phyloP scores from a whole-genome alignment of 2,113 vertebrate genomes.

The Cyanoderma ruficeps region DNA sequence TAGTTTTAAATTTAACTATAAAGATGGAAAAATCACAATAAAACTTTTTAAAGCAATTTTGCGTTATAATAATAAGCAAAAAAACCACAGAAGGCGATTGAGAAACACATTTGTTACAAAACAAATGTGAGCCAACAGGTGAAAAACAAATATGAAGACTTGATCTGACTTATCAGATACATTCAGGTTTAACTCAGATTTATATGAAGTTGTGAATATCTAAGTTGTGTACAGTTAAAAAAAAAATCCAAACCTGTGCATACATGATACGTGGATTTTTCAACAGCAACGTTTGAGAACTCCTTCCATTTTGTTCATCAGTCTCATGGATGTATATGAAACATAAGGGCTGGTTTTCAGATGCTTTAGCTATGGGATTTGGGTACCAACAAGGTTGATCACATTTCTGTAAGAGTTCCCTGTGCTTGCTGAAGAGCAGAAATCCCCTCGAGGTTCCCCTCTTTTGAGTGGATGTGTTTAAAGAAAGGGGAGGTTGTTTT shows the following conservation, averaged over 20 bases:
- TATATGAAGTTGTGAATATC: not conserved
- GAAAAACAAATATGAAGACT: not conserved
- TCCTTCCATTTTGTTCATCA: not conserved
- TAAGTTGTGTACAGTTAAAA: not conserved
- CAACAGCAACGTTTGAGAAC: not conserved
- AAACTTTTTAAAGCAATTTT: not conserved
- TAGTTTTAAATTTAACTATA: not conserved
- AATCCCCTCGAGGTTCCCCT: fast-evolving
- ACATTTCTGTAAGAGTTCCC: not conserved
- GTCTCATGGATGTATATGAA: not conserved
- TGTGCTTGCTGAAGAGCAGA: not conserved
- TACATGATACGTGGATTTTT: not conserved
- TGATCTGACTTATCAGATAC: not conserved
- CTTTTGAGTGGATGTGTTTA: not conserved
- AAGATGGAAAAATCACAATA: not conserved
- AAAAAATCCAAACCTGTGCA: not conserved
- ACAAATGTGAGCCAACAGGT: not conserved
- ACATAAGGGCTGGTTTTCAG: not conserved
- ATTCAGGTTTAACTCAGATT: not conserved
- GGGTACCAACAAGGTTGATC: not conserved
- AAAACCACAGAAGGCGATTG: not conserved
- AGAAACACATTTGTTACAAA: not conserved
- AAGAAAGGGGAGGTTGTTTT: not conserved
- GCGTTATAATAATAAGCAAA: not conserved
- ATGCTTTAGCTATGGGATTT: not conserved